Evolutionary conservation across 2,797 vertebrate species (phyloP).

Genomic region (Thalassophryne amazonica): DNA sequence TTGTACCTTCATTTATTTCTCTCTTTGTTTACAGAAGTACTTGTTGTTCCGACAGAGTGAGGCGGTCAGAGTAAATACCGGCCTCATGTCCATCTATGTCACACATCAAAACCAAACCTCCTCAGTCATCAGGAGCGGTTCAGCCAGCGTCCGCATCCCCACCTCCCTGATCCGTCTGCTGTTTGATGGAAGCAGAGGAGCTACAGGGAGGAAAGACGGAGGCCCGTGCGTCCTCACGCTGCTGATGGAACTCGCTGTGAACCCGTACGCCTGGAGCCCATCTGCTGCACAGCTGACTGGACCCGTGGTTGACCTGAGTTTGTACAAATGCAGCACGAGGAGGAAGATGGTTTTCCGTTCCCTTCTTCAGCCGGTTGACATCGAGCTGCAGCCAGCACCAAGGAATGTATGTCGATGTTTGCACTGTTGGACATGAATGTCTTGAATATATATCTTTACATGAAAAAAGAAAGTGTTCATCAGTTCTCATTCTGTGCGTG

Average conservation of each 20-base stretch:
- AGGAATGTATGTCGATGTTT: slow-evolving; percentile 52
- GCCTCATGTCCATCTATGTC: slow-evolving; percentile 50
- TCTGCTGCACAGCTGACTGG: slow-evolving; percentile 58
- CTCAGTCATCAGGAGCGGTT: slow-evolving; percentile 50
- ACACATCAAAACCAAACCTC: slow-evolving; percentile 37
- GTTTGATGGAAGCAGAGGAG: slow-evolving; percentile 6
- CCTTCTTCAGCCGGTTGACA: slow-evolving; percentile 65
- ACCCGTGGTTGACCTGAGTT: slow-evolving; percentile 63
- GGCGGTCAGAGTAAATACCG: slow-evolving; percentile 55
- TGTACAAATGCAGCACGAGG: slow-evolving; percentile 75
- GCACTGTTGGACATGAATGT: no score
- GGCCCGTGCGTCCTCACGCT: slow-evolving; percentile 66
- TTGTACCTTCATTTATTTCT: background rate
- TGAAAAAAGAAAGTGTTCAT: no score
- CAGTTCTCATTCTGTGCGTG: no score
- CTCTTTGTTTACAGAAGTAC: slow-evolving; percentile 57
- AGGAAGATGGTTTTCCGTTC: slow-evolving; percentile 63
- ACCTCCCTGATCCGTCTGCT: slow-evolving; percentile 33
- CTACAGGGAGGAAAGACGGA: background rate
- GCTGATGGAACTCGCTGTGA: slow-evolving; percentile 63
- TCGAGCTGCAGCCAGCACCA: slow-evolving; percentile 59
- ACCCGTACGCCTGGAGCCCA: slow-evolving; percentile 46
- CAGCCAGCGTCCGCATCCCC: slow-evolving; percentile 63
- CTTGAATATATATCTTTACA: no score
- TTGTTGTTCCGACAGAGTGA: slow-evolving; percentile 34